Base-by-base conservation (phyloP, 2,797 vertebrate species). In the Glossophaga mutica region DNA sequence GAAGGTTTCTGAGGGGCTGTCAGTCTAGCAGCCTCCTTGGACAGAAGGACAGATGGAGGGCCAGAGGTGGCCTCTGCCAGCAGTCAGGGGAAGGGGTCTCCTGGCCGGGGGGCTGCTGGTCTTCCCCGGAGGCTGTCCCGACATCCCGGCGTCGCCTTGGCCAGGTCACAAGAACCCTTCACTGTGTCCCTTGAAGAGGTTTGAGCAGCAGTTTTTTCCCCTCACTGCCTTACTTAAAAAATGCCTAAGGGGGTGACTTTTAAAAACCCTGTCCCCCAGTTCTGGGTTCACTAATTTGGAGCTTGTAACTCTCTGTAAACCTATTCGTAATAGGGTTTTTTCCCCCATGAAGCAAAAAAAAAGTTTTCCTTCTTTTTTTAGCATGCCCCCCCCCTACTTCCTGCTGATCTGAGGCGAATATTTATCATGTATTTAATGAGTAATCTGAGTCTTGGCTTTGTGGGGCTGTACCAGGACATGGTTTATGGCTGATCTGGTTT, bases 401-500 rank as follows among this genome's bases (percentile, higher is more conserved):
- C 97, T 97, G 96, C 95, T 82, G 95, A 77, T 96, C 85, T 84
- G 87, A 76, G 46, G 94, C 16, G 78, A 94, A 50, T 96, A 95
- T 96, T 96, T 96, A 97, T 97, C 93, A 95, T 92, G 71, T 96
- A 85, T 94, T 94, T 97, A 94, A 96, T 97, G 93, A 96, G 96
- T 98, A 98, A 98, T 97, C 96, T 95, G 81, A 97, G 90, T 93
- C 95, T 93, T 86, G 91, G 89, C 94, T 39, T 1, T 87, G 91
- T 92, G 97, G 95, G 78, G 81, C 95, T 94, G 79, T 93, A 96
- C 96, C 96, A 92, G 92, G 92, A 94, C 84, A 44, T 59, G 57
- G 94, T 97, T 98, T 97, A 94, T 96, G 89, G 34, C 73, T 50
- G 74, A 18, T 96, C 94, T 97, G 96, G 92, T 97, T 96, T 18